A percentile compares a stretch with the other conserved stretches of the same genome.
These are phyloP conservation scores for Trochalopteron elliotii DNA, from an alignment of 2,113 vertebrate species.

Conservation along the genomic window DNA sequence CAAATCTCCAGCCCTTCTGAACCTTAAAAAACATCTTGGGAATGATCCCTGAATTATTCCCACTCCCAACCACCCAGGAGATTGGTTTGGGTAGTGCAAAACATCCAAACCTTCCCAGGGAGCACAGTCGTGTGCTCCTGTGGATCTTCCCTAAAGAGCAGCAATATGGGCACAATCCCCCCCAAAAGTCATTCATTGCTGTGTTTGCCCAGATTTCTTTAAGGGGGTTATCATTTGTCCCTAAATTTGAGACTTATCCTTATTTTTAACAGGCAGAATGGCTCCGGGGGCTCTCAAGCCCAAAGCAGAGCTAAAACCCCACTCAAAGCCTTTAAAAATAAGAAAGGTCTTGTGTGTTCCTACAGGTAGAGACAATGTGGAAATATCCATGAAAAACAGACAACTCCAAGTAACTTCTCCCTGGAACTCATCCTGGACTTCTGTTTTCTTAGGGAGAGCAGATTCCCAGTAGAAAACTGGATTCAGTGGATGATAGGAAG, in stretches of 20 bases:
- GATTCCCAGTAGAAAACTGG: neutral
- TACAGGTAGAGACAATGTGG: neutral
- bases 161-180: rapidly evolving
- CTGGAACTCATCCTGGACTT: neutral
- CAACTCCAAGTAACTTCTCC: neutral
- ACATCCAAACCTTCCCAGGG: neutral
- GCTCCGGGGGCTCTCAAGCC: neutral
- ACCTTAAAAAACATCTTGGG: neutral
- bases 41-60: neutral
- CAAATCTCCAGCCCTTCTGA: neutral
- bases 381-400: neutral
- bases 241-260: neutral
- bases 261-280: neutral
- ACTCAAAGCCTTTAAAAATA: neutral
- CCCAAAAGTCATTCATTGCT: rapidly evolving
- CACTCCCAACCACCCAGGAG: rapidly evolving
- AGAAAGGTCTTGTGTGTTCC: neutral
- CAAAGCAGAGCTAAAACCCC: neutral
- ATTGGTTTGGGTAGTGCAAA: neutral
- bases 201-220: neutral
- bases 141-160: neutral
- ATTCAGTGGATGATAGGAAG: neutral
- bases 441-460: neutral
- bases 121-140: neutral
- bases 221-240: neutral